Evolutionary conservation across 2,888 invertebrate genomes (phyloP).

Genomic region (Dusona sp.): DNA sequence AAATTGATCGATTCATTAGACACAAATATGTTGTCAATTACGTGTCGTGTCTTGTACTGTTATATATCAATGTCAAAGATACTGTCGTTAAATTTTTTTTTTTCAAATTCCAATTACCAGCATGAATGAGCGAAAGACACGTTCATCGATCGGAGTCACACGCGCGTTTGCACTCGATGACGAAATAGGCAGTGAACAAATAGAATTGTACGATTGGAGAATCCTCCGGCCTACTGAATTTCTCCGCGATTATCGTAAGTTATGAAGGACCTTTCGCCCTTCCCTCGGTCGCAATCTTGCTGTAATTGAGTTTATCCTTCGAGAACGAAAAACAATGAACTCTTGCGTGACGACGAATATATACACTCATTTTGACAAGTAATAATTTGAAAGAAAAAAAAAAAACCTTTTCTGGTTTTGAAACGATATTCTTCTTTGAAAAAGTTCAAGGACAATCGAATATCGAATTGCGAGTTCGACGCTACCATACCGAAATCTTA

Average conservation of each 20-base stretch:
- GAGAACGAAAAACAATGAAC: background rate
- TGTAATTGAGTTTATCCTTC: background rate
- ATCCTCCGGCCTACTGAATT: constrained; percentile 22
- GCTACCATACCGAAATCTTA: too few species aligned
- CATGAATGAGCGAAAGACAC: constrained; percentile 32
- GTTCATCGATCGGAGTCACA: constrained; percentile 4
- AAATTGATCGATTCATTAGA: constrained; percentile 54
- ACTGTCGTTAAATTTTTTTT: constrained; percentile 12
- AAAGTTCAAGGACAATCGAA: background rate
- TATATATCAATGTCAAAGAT: constrained; percentile 13
- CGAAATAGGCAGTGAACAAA: constrained; percentile 20
- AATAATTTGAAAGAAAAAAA: too few species aligned
- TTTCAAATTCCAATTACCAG: constrained; percentile 22
- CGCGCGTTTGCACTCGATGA: constrained; percentile 5
- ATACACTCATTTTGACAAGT: too few species aligned
- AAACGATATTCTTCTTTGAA: too few species aligned
- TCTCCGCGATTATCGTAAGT: constrained; percentile 26
- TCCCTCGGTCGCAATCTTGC: background rate
- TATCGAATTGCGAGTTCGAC: background rate
- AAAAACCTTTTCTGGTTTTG: too few species aligned
- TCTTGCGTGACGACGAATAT: background rate
- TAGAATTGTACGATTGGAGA: constrained; percentile 27
- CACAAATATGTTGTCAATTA: constrained; percentile 37
- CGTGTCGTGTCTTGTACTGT: constrained; percentile 2
- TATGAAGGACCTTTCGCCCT: constrained; percentile 1